Percentiles rank a stretch among this genome's conserved stretches.
Conservation (phyloP, 2,797 vertebrate genomes). For the Pantherophis vulpinus region DNA sequence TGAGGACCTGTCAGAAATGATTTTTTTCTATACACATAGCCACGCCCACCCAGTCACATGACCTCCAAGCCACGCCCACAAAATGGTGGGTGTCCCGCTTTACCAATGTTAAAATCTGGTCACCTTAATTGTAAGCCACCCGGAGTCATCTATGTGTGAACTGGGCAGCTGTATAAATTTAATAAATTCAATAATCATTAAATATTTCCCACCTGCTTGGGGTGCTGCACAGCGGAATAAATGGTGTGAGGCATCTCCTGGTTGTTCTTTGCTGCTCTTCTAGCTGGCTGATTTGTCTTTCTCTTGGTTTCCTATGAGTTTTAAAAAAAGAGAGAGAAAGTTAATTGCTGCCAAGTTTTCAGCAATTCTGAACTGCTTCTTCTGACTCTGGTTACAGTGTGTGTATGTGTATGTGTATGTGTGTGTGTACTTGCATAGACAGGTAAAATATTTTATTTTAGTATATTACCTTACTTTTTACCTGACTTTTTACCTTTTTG, state of each 20-base stretch:
- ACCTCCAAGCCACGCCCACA: no score
- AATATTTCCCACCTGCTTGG: neutral
- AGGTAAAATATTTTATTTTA: neutral
- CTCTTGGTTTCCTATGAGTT: neutral
- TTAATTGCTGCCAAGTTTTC: neutral
- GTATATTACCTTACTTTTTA: no score
- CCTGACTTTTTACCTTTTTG: no score
- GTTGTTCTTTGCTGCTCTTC: fast-evolving
- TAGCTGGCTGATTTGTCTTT: neutral
- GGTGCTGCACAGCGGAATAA: neutral
- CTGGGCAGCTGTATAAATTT: neutral
- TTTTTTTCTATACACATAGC: no score
- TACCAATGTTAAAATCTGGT: no score
- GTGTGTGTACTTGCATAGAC: neutral
- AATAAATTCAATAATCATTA: neutral
- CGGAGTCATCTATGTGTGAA: neutral
- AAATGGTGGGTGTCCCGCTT: no score
- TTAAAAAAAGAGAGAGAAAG: neutral
- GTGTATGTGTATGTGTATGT: no score
- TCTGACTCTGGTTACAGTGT: neutral
- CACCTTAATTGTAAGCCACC: neutral
- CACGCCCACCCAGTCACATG: no score
- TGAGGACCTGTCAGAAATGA: no score
- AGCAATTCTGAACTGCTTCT: neutral
- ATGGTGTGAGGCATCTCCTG: neutral